A percentile compares a stretch with the other conserved stretches of the same genome.
Evolutionary conservation across 23 tunicate genomes (phyloP).

Genomic region (Halocynthia aurantium): DNA sequence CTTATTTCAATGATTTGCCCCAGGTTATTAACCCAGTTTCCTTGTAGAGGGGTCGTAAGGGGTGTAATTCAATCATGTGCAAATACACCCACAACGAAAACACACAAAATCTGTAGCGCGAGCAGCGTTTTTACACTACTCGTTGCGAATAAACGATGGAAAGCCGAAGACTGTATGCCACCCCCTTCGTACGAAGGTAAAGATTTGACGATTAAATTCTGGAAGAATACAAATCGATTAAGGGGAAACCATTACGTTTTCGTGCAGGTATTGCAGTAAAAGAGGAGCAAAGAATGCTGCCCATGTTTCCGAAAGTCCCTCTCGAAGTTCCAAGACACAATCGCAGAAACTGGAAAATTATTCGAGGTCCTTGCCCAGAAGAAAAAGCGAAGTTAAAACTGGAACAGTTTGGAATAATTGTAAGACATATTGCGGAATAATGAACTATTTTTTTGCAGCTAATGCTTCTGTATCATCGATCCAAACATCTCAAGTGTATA

Average conservation of each 20-base stretch:
- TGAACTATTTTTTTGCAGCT: too few species aligned
- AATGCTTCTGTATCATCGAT: too few species aligned
- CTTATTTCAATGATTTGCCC: too few species aligned
- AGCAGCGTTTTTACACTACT: too few species aligned
- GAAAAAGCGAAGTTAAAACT: slow-evolving; percentile 55
- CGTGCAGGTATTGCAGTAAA: not conserved
- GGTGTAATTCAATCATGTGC: too few species aligned
- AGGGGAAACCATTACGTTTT: too few species aligned
- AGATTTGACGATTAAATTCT: slow-evolving; percentile 12
- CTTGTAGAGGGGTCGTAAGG: too few species aligned
- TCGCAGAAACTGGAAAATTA: slow-evolving; percentile 28
- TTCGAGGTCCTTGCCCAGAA: slow-evolving; percentile 61
- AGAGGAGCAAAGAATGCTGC: not conserved
- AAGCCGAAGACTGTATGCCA: slow-evolving; percentile 38
- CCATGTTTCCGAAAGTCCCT: slow-evolving; percentile 48
- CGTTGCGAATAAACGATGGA: slow-evolving; percentile 22
- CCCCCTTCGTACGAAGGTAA: slow-evolving; percentile 38
- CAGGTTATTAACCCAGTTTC: too few species aligned
- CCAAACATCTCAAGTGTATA: too few species aligned
- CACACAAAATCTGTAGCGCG: too few species aligned
- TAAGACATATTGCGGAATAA: not conserved
- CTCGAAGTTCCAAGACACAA: slow-evolving; percentile 34
- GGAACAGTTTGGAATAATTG: slow-evolving; percentile 67
- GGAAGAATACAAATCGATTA: too few species aligned
- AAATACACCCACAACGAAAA: too few species aligned